Evolutionary conservation across 2,888 invertebrate species (phyloP).

Genomic region (Adela reaumurella): DNA sequence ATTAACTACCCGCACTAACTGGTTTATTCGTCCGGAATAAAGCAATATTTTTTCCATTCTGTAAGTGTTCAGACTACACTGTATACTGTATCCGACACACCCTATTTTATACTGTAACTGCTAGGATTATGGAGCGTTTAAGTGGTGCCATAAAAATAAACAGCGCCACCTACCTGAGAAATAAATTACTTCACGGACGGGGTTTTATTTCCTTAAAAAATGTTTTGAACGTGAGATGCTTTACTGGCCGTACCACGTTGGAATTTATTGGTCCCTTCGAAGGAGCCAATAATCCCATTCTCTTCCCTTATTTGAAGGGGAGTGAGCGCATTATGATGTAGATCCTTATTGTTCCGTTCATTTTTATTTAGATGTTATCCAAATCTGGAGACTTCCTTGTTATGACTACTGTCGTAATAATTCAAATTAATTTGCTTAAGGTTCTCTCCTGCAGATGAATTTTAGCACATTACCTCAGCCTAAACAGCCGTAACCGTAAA

Average conservation of each 20-base stretch:
- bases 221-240: slow-evolving; percentile 28
- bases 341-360: not conserved
- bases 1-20: slow-evolving; percentile 19
- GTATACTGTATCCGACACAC: too few species aligned
- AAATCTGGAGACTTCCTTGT: too few species aligned
- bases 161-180: slow-evolving; percentile 46
- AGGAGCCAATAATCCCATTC: slow-evolving; percentile 32
- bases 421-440: too few species aligned
- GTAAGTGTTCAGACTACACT: slow-evolving; percentile 22
- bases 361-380: too few species aligned
- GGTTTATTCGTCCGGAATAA: not conserved
- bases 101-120: slow-evolving; percentile 43
- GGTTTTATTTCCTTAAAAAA: slow-evolving; percentile 43
- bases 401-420: too few species aligned
- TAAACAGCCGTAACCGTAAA: too few species aligned
- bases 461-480: too few species aligned
- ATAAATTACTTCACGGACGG: slow-evolving; percentile 55
- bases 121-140: slow-evolving; percentile 48
- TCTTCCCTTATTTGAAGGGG: not conserved
- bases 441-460: too few species aligned
- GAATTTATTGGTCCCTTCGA: slow-evolving; percentile 55
- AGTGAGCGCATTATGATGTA: not conserved
- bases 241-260: slow-evolving; percentile 35
- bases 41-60: slow-evolving; percentile 34
- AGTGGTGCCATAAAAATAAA: slow-evolving; percentile 47